Conservation (phyloP, 2,888 invertebrate genomes). For the Mystacides longicornis region DNA sequence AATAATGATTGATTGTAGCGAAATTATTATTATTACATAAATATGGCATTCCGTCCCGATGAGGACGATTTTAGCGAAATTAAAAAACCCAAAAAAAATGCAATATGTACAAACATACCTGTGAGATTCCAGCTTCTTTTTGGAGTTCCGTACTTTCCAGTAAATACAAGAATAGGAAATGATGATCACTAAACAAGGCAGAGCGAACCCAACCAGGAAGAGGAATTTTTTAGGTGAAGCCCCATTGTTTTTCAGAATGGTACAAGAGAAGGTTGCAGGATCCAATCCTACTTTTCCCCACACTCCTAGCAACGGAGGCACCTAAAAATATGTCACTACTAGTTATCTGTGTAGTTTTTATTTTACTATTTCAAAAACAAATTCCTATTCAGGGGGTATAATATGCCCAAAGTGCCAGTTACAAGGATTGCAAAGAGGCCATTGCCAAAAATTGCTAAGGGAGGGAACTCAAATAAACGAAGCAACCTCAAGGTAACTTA, state of each 20-base stretch:
- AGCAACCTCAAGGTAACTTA: too few relatives aligned
- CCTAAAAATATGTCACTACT: constrained; percentile 43
- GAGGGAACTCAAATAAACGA: too few relatives aligned
- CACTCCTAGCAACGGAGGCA: constrained; percentile 70
- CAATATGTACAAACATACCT: too few relatives aligned
- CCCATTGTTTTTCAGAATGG: constrained; percentile 71
- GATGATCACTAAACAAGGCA: constrained; percentile 80
- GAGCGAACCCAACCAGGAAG: constrained; percentile 73
- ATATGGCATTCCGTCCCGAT: too few relatives aligned
- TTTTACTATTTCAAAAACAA: too few relatives aligned
- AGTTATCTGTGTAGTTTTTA: too few relatives aligned
- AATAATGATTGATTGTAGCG: too few relatives aligned
- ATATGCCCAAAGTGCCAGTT: neutral
- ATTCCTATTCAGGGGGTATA: neutral
- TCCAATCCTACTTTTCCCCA: constrained; percentile 84
- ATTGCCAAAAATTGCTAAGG: too few relatives aligned
- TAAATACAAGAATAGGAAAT: constrained; percentile 82
- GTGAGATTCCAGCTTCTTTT: constrained; percentile 58
- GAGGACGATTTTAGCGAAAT: too few relatives aligned
- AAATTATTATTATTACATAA: too few relatives aligned
- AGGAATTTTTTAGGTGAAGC: constrained; percentile 77
- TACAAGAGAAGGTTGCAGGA: constrained; percentile 78
- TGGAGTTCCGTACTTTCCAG: constrained; percentile 67
- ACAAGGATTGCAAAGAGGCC: neutral
- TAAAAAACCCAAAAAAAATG: too few relatives aligned